These are phyloP conservation scores for Holotrichia oblita DNA, from an alignment of 1,140 invertebrate species.

Conservation along the genomic window DNA sequence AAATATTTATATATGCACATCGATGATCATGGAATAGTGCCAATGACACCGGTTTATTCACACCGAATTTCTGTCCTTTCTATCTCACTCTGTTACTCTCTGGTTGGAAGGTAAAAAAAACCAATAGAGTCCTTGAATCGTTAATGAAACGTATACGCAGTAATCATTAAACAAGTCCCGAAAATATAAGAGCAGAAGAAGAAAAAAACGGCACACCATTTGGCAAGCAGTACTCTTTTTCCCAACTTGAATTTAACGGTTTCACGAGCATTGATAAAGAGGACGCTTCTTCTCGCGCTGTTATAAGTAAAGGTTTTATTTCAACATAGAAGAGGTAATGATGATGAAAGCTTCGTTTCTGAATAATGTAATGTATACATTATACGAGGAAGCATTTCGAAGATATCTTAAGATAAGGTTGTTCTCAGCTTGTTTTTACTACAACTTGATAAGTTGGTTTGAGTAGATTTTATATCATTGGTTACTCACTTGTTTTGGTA, in stretches of 20 bases:
- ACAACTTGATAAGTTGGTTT: too few species aligned
- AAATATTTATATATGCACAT: background rate
- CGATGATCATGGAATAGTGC: slow-evolving; percentile 19
- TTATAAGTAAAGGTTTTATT: too few species aligned
- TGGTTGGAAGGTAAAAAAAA: background rate
- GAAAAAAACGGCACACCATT: background rate
- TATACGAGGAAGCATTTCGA: too few species aligned
- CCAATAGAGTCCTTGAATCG: slow-evolving; percentile 4
- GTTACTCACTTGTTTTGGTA: too few species aligned
- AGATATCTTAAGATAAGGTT: too few species aligned
- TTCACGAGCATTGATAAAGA: background rate
- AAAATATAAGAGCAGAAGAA: slow-evolving; percentile 16
- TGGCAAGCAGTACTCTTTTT: background rate
- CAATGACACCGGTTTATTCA: slow-evolving; percentile 33
- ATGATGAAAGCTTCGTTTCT: too few species aligned
- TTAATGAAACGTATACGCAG: slow-evolving; percentile 9
- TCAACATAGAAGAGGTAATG: too few species aligned
- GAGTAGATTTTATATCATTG: too few species aligned
- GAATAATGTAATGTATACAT: too few species aligned
- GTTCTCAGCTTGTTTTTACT: too few species aligned
- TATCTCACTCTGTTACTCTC: background rate
- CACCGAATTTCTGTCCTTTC: slow-evolving; percentile 9
- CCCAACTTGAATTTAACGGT: slow-evolving; percentile 27
- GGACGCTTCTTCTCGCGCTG: background rate
- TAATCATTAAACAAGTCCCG: background rate